Evolutionary conservation across 2,888 invertebrate genomes (phyloP).

Genomic region (Nesidiocoris tenuis): DNA sequence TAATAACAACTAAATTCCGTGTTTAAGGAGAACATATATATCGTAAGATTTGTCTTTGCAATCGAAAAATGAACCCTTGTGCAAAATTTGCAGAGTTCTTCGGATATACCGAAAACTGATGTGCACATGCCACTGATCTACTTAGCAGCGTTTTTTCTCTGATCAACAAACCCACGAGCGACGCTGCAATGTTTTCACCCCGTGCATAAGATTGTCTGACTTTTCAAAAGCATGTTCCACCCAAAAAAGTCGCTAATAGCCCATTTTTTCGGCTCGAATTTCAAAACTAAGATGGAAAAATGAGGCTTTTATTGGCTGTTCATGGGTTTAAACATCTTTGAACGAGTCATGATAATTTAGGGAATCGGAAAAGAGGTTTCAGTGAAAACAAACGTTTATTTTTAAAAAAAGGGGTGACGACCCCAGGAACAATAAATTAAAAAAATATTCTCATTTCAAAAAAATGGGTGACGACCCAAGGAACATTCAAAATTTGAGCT

Average conservation of each 20-base stretch:
- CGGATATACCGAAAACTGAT: too few relatives aligned
- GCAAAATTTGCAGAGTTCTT: too few relatives aligned
- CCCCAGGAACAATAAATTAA: not conserved
- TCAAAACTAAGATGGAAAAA: slow-evolving; percentile 10
- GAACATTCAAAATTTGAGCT: not conserved
- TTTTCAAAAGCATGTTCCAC: slow-evolving; percentile 14
- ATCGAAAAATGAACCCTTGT: too few relatives aligned
- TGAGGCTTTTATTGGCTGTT: not conserved
- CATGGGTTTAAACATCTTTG: not conserved
- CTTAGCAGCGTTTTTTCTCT: too few relatives aligned
- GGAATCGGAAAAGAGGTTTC: slow-evolving; percentile 7
- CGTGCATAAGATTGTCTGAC: not conserved
- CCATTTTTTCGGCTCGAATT: slow-evolving; percentile 12
- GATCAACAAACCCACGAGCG: slow-evolving; percentile 3
- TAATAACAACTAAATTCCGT: too few relatives aligned
- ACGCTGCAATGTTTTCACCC: slow-evolving; percentile 13
- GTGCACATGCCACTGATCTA: too few relatives aligned
- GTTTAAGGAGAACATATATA: too few relatives aligned
- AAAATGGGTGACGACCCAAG: slow-evolving; percentile 20
- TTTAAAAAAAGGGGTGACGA: not conserved
- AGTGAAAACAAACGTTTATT: slow-evolving; percentile 9
- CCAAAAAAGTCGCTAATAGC: slow-evolving; percentile 1
- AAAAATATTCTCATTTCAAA: not conserved
- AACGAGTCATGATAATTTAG: not conserved
- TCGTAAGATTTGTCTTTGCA: too few relatives aligned